A percentile compares a stretch with the other conserved stretches of the same genome.
Conservation (phyloP, 2,888 invertebrate species). For the Parasteatoda lunata region DNA sequence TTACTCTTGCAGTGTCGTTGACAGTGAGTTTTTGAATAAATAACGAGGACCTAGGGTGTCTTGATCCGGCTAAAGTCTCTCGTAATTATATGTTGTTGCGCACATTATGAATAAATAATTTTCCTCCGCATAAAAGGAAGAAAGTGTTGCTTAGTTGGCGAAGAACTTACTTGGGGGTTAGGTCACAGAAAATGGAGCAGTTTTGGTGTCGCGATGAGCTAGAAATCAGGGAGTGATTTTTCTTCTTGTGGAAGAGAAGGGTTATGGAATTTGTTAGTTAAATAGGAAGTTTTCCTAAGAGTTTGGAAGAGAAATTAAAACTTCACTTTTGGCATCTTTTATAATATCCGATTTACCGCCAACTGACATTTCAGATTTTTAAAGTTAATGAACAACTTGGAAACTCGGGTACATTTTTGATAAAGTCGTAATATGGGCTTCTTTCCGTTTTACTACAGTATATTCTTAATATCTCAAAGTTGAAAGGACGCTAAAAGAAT, state of each 20-base stretch:
- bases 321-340: slow-evolving; percentile 2
- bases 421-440: too few species aligned
- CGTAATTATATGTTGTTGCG: slow-evolving; percentile 67
- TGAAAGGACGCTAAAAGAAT: too few species aligned
- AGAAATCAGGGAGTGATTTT: slow-evolving; percentile 50
- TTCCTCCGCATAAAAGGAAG: slow-evolving; percentile 28
- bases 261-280: not conserved
- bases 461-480: too few species aligned
- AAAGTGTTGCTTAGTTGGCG: slow-evolving; percentile 16
- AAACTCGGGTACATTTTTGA: too few species aligned
- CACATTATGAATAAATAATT: slow-evolving; percentile 68
- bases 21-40: slow-evolving; percentile 62
- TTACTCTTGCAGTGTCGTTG: slow-evolving; percentile 47
- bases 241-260: slow-evolving; percentile 23
- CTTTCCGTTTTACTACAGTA: too few species aligned
- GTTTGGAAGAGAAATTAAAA: slow-evolving; percentile 1
- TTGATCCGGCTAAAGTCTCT: slow-evolving; percentile 62
- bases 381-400: too few species aligned
- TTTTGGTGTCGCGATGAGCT: slow-evolving; percentile 27
- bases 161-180: slow-evolving; percentile 25
- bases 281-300: not conserved
- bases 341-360: not conserved
- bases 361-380: too few species aligned
- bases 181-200: slow-evolving; percentile 49
- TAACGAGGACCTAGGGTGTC: slow-evolving; percentile 56